A percentile compares a stretch with the other conserved stretches of the same genome.
Evolutionary conservation across 2,113 vertebrate genomes (phyloP).

Genomic region (Triplophysa tibetana): DNA sequence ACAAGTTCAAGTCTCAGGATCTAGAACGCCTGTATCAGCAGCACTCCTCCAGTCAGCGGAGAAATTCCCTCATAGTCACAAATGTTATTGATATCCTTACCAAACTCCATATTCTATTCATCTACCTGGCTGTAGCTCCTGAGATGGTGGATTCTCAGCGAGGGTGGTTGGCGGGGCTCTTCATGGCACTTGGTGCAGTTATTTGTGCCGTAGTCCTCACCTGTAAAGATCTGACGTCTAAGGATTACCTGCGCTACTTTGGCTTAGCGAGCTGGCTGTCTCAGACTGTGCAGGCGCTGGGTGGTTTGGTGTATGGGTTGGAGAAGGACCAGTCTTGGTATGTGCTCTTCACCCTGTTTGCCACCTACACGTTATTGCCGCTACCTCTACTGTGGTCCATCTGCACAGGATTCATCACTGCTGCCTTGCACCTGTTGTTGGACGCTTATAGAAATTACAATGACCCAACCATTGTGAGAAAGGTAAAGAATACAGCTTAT

Average conservation of each 20-base stretch:
- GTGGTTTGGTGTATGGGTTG: conserved; percentile 56
- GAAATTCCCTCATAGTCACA: conserved; percentile 66
- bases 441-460: conserved; percentile 54
- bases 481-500: too few relatives aligned
- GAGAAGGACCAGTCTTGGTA: conserved; percentile 70
- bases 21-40: conserved; percentile 69
- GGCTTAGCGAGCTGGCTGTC: conserved; percentile 67
- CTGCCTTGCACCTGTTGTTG: conserved; percentile 62
- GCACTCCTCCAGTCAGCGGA: conserved; percentile 63
- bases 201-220: conserved; percentile 58
- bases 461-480: conserved; percentile 52
- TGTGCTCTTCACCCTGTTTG: conserved; percentile 68
- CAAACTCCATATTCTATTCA: conserved; percentile 59
- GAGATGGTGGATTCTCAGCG: conserved; percentile 52
- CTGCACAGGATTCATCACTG: conserved; percentile 57
- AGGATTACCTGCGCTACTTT: conserved; percentile 62
- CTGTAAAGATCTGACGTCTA: conserved; percentile 57
- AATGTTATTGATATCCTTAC: conserved; percentile 64
- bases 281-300: conserved; percentile 63
- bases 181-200: conserved; percentile 55
- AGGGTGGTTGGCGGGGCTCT: conserved; percentile 60
- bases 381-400: conserved; percentile 70
- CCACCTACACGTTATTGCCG: conserved; percentile 67
- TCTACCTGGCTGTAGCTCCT: conserved; percentile 50
- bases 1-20: conserved; percentile 65